Conservation (phyloP, 1,140 invertebrate genomes). For the Zophobas atratus region DNA sequence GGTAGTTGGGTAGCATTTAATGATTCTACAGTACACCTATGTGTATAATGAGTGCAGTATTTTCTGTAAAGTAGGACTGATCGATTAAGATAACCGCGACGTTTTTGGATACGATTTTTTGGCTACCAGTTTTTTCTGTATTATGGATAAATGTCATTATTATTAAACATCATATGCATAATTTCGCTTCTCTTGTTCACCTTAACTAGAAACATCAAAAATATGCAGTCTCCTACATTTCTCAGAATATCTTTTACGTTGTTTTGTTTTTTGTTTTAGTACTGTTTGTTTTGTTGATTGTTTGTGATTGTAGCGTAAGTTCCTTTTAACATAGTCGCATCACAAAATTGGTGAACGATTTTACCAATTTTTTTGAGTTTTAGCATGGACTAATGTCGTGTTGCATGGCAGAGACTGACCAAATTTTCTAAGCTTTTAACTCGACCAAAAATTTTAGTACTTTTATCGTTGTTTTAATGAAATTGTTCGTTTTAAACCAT, state of each 20-base stretch:
- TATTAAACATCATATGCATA: slow-evolving; percentile 49
- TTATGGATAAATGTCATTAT: slow-evolving; percentile 35
- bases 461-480: too few species aligned
- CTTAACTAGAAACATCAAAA: too few species aligned
- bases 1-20: slow-evolving; percentile 51
- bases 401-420: too few species aligned
- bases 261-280: slow-evolving; percentile 34
- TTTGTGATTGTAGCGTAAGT: neutral
- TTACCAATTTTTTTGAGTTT: slow-evolving; percentile 16
- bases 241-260: slow-evolving; percentile 38
- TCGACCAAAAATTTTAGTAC: too few species aligned
- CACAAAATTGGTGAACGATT: too few species aligned
- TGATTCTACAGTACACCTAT: slow-evolving; percentile 44
- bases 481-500: too few species aligned
- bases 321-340: too few species aligned
- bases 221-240: neutral
- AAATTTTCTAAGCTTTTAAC: too few species aligned
- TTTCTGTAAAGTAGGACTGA: slow-evolving; percentile 53
- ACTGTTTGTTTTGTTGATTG: slow-evolving; percentile 34
- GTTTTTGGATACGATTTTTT: slow-evolving; percentile 53
- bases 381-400: neutral
- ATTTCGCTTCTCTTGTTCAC: slow-evolving; percentile 10
- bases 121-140: slow-evolving; percentile 37
- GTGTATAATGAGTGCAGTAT: slow-evolving; percentile 51
- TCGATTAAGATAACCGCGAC: slow-evolving; percentile 42